Evolutionary conservation across 1,140 invertebrate species (phyloP).

Genomic region (Amyelois transitella): DNA sequence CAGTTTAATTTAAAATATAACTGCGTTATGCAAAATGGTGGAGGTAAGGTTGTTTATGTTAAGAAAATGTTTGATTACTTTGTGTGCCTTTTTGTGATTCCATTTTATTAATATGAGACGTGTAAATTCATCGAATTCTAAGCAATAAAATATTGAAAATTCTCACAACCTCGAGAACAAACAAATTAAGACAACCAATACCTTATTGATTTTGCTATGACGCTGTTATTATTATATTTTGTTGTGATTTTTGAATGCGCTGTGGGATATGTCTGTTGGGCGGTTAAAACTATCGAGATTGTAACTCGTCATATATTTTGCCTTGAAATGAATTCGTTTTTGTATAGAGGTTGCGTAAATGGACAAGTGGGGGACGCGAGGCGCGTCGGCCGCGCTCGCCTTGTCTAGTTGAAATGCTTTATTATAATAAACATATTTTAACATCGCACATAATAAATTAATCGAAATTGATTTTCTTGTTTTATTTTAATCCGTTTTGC

Average conservation of each 20-base stretch:
- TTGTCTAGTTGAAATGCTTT: conserved; percentile 64
- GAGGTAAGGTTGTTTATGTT: too few species aligned
- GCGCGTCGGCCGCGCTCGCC: conserved; percentile 24
- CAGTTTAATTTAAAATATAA: conserved; percentile 21
- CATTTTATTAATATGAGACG: too few species aligned
- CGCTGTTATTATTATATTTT: too few species aligned
- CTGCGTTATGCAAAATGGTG: too few species aligned
- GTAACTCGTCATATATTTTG: conserved; percentile 20
- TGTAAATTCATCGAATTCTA: too few species aligned
- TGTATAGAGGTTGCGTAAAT: conserved; percentile 45
- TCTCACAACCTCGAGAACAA: too few species aligned
- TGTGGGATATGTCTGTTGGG: background rate
- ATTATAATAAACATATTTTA: conserved; percentile 71
- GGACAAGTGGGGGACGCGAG: conserved; percentile 33
- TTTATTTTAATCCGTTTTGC: conserved; percentile 45
- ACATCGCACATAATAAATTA: conserved; percentile 75
- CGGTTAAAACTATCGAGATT: conserved; percentile 31
- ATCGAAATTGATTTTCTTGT: conserved; percentile 54
- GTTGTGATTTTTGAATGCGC: too few species aligned
- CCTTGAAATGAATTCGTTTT: conserved; percentile 43
- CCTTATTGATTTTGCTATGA: too few species aligned
- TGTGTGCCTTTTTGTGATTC: too few species aligned
- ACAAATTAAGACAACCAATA: too few species aligned
- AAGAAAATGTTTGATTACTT: too few species aligned
- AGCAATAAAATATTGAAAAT: too few species aligned